Conservation (phyloP, 1,140 invertebrate genomes). For the Leptinotarsa lineolata region DNA sequence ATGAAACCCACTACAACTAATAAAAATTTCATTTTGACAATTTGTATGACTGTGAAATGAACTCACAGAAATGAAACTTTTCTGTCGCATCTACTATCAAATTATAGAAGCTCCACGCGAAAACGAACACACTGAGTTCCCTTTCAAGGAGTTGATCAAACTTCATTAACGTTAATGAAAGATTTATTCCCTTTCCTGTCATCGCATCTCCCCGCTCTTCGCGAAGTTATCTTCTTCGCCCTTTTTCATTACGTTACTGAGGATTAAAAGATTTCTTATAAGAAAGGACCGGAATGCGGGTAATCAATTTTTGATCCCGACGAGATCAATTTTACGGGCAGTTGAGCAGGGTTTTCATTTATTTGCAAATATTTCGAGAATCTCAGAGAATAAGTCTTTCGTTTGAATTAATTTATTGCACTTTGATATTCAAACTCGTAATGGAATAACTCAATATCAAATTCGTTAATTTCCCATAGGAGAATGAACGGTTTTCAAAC, state of each 20-base stretch:
- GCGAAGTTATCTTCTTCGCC: not conserved
- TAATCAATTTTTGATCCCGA: not conserved
- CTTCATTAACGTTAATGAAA: conserved; percentile 1
- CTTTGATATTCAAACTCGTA: too few relatives aligned
- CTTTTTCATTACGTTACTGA: conserved; percentile 3
- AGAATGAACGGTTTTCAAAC: too few relatives aligned
- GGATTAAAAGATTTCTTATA: conserved; percentile 1
- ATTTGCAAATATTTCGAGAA: not conserved
- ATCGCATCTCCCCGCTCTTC: not conserved
- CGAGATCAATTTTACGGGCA: not conserved
- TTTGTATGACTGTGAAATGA: too few relatives aligned
- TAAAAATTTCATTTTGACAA: too few relatives aligned
- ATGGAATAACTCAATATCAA: too few relatives aligned
- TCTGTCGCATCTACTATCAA: too few relatives aligned
- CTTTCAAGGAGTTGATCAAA: not conserved
- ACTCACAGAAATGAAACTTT: too few relatives aligned
- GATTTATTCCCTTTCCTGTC: conserved; percentile 3
- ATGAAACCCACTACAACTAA: too few relatives aligned
- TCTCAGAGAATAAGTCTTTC: too few relatives aligned
- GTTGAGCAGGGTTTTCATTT: not conserved
- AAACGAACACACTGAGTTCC: not conserved
- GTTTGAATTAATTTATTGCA: too few relatives aligned
- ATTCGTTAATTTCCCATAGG: too few relatives aligned
- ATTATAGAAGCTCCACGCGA: too few relatives aligned
- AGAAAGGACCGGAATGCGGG: not conserved